Conservation (phyloP, 2,797 vertebrate species). For the Gymnocypris eckloni region DNA sequence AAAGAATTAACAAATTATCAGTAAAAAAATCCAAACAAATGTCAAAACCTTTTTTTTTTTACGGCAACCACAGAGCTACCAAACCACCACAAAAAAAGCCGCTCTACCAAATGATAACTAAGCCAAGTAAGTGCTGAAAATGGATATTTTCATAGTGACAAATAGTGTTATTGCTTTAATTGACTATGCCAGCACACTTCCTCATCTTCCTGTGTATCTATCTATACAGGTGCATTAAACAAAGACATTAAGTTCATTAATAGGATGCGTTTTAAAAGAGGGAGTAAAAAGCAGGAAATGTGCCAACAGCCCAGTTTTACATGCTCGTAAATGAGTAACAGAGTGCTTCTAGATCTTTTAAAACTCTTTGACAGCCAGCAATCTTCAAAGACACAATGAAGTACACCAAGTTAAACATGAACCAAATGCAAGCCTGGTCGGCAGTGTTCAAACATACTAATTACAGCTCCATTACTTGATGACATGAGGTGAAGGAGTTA, state of each 20-base stretch:
- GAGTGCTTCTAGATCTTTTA: background rate
- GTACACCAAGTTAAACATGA: slow-evolving; percentile 76
- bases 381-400: slow-evolving; percentile 31
- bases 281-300: slow-evolving; percentile 67
- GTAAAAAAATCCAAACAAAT: background rate
- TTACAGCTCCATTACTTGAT: slow-evolving; percentile 65
- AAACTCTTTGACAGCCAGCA: background rate
- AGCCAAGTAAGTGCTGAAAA: slow-evolving; percentile 27
- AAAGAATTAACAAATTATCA: background rate
- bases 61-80: background rate
- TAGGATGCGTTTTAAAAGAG: slow-evolving; percentile 64
- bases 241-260: slow-evolving; percentile 64
- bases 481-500: slow-evolving; percentile 55
- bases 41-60: background rate
- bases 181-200: slow-evolving; percentile 50
- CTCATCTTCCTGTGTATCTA: slow-evolving; percentile 33
- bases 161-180: slow-evolving; percentile 35
- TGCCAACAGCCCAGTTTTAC: slow-evolving; percentile 51
- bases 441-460: slow-evolving; percentile 62
- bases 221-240: slow-evolving; percentile 58
- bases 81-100: background rate
- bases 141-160: background rate
- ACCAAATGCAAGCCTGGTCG: slow-evolving; percentile 63
- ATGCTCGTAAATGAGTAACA: slow-evolving; percentile 71
- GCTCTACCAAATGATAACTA: background rate